phyloP scores from a whole-genome alignment of 2,113 vertebrate species.

The Halichoerus grypus region DNA sequence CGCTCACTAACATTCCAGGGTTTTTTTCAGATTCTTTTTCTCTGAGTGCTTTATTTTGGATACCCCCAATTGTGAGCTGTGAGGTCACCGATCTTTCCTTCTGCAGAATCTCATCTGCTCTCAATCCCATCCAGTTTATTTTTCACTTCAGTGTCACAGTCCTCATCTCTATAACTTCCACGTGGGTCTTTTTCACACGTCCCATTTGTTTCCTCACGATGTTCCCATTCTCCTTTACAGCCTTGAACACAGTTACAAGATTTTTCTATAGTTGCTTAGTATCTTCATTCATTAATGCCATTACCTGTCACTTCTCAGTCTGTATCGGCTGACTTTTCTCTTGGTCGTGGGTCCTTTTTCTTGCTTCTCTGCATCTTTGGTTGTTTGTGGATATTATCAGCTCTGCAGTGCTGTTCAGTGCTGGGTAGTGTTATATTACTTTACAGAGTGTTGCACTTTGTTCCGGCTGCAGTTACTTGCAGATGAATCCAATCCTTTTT shows the following conservation, averaged over 20 bases:
- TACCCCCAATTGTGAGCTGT: neutral
- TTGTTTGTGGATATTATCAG: neutral
- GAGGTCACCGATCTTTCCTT: neutral
- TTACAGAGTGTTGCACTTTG: neutral
- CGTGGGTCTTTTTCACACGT: neutral
- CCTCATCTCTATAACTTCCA: neutral
- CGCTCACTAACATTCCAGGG: neutral
- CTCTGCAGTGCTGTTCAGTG: neutral
- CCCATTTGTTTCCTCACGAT: neutral
- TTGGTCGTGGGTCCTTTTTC: neutral
- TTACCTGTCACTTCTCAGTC: neutral
- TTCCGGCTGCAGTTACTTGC: neutral
- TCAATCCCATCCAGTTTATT: neutral
- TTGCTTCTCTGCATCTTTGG: neutral
- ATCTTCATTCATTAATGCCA: neutral
- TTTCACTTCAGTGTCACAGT: neutral
- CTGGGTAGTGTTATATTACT: too few relatives aligned
- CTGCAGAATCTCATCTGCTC: neutral
- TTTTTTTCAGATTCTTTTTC: neutral
- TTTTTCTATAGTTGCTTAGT: neutral
- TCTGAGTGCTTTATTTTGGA: neutral
- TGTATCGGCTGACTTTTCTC: neutral
- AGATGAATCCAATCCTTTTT: neutral
- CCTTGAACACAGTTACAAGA: neutral
- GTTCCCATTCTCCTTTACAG: neutral